Conservation (phyloP, 2,888 invertebrate species). For the Spodoptera exigua region DNA sequence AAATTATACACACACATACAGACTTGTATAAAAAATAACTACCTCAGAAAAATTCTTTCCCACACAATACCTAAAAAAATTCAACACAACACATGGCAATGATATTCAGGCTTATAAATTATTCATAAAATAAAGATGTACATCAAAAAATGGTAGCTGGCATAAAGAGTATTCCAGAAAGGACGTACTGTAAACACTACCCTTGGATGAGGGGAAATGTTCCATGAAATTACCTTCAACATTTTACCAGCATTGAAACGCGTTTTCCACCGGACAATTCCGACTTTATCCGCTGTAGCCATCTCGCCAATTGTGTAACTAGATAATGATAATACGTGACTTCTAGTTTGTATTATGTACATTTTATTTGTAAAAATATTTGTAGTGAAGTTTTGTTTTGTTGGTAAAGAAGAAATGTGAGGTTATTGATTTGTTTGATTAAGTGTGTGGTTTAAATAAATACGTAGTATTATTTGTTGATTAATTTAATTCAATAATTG, state of each 20-base stretch:
- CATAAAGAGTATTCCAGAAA: constrained; percentile 55
- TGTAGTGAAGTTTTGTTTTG: not conserved
- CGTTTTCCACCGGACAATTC: constrained; percentile 69
- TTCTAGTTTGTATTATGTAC: constrained; percentile 40
- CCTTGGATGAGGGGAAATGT: constrained; percentile 78
- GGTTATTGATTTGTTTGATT: too few species aligned
- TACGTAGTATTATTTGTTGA: too few species aligned
- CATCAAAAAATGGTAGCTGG: constrained; percentile 59
- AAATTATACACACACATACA: not conserved
- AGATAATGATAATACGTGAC: constrained; percentile 48
- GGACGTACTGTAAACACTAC: constrained; percentile 73
- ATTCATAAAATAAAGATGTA: constrained; percentile 61
- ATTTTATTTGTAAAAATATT: constrained; percentile 34
- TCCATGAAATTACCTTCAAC: constrained; percentile 83
- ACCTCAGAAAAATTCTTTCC: constrained; percentile 2
- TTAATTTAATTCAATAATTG: too few species aligned
- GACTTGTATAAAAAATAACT: constrained; percentile 9
- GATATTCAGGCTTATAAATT: constrained; percentile 55
- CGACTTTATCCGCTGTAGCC: constrained; percentile 68
- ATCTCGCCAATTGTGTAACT: constrained; percentile 54
- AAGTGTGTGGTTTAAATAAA: too few species aligned
- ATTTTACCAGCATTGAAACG: constrained; percentile 70
- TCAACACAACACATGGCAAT: constrained; percentile 38
- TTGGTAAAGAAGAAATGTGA: not conserved
- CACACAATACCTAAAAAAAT: constrained; percentile 6